Evolutionary conservation across 30 jellyfish, hydroid and myxozoan species (phyloP).

Genomic region (Hydractinia echinata): DNA sequence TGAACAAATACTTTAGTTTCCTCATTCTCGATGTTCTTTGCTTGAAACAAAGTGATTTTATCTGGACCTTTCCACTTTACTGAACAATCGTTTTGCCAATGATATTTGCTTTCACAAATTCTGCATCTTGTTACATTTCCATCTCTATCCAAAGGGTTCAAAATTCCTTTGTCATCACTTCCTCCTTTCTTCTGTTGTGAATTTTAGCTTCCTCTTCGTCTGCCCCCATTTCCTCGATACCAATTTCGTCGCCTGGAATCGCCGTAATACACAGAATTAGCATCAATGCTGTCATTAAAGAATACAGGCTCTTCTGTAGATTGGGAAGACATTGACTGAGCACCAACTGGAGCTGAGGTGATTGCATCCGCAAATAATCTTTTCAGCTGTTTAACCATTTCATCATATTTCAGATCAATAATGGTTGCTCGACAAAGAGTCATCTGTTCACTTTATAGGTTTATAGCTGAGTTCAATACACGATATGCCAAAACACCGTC

Average conservation of each 20-base stretch:
- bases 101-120: slow-evolving; percentile 41
- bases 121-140: slow-evolving; percentile 39
- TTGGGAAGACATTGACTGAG: neutral
- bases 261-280: slow-evolving; percentile 12
- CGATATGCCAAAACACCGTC: too few species aligned
- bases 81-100: slow-evolving; percentile 42
- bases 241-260: slow-evolving; percentile 26
- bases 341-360: slow-evolving; percentile 20
- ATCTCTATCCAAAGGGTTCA: slow-evolving; percentile 30
- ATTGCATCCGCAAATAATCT: too few species aligned
- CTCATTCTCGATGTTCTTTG: neutral
- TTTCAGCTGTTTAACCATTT: too few species aligned
- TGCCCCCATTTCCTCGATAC: slow-evolving; percentile 6
- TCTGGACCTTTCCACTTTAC: slow-evolving; percentile 18
- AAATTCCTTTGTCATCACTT: neutral
- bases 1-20: slow-evolving; percentile 5
- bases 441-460: too few species aligned
- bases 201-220: neutral
- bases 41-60: neutral
- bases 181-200: slow-evolving; percentile 9
- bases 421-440: too few species aligned
- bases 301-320: slow-evolving; percentile 2
- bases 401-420: too few species aligned
- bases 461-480: too few species aligned
- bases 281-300: neutral